These are phyloP conservation scores for Sturnus vulgaris DNA, from an alignment of 2,113 vertebrate species.

Conservation along the genomic window DNA sequence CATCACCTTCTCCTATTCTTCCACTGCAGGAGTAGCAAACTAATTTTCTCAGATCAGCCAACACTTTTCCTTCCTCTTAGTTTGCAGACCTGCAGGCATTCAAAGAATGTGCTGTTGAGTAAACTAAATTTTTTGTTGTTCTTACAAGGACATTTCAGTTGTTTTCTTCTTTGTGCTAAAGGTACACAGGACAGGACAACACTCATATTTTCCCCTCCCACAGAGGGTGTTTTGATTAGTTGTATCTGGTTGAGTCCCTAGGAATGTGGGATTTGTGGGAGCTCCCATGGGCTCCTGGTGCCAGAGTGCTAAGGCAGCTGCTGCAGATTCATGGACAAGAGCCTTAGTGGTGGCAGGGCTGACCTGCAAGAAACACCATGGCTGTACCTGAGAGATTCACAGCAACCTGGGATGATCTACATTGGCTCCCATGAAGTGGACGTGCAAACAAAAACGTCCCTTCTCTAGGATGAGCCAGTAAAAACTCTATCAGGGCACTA, in stretches of 20 bases:
- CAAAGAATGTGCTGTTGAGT: conserved; percentile 9
- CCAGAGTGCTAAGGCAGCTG: not conserved
- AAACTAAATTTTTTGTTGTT: not conserved
- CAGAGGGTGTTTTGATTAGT: not conserved
- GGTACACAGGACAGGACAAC: not conserved
- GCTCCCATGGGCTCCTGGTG: not conserved
- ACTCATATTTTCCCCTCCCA: not conserved
- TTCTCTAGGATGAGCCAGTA: not conserved
- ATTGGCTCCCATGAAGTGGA: not conserved
- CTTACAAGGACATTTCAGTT: conserved; percentile 13
- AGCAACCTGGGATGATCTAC: accelerated
- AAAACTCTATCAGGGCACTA: not conserved
- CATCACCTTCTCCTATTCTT: not conserved
- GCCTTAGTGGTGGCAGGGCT: not conserved
- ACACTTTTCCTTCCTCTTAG: not conserved
- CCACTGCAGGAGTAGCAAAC: not conserved
- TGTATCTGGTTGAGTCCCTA: not conserved
- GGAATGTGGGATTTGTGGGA: not conserved
- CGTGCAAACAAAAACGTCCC: not conserved
- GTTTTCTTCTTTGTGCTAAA: conserved; percentile 16
- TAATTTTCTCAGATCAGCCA: not conserved
- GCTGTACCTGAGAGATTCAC: not conserved
- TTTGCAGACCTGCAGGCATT: not conserved
- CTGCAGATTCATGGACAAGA: not conserved
- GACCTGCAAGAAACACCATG: not conserved